Conservation (phyloP, 2,113 vertebrate genomes). For the Mungos mungo region DNA sequence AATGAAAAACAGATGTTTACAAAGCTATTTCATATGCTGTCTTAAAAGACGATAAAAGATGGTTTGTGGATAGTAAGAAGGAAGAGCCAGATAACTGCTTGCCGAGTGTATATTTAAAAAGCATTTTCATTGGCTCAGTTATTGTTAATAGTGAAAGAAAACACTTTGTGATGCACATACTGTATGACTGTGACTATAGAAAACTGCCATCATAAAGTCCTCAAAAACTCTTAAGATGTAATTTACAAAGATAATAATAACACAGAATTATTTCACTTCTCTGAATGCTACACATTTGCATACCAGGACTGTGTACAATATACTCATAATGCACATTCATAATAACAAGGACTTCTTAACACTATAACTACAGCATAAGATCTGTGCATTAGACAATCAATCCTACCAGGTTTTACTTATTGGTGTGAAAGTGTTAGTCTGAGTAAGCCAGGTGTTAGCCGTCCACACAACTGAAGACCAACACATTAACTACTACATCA, state of each 20-base stretch:
- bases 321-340: slow-evolving; percentile 90
- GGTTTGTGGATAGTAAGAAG: slow-evolving; percentile 87
- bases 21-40: slow-evolving; percentile 86
- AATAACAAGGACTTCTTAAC: slow-evolving; percentile 88
- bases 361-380: slow-evolving; percentile 82
- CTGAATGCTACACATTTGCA: slow-evolving; percentile 89
- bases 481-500: slow-evolving; percentile 73
- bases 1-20: slow-evolving; percentile 90
- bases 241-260: slow-evolving; percentile 91
- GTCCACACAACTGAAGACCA: slow-evolving; percentile 64
- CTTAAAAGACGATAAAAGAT: slow-evolving; percentile 87
- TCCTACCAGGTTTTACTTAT: slow-evolving; percentile 82
- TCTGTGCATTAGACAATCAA: slow-evolving; percentile 83
- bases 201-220: slow-evolving; percentile 88
- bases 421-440: slow-evolving; percentile 78
- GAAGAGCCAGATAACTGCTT: slow-evolving; percentile 87
- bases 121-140: slow-evolving; percentile 89
- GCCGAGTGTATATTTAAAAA: slow-evolving; percentile 87
- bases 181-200: slow-evolving; percentile 86
- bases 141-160: slow-evolving; percentile 90
- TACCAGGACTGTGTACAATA: slow-evolving; percentile 89
- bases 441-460: slow-evolving; percentile 84
- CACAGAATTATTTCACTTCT: slow-evolving; percentile 90
- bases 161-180: slow-evolving; percentile 85
- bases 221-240: slow-evolving; percentile 89